Evolutionary conservation across 1,140 invertebrate genomes (phyloP).

Genomic region (Cephus cinctus): DNA sequence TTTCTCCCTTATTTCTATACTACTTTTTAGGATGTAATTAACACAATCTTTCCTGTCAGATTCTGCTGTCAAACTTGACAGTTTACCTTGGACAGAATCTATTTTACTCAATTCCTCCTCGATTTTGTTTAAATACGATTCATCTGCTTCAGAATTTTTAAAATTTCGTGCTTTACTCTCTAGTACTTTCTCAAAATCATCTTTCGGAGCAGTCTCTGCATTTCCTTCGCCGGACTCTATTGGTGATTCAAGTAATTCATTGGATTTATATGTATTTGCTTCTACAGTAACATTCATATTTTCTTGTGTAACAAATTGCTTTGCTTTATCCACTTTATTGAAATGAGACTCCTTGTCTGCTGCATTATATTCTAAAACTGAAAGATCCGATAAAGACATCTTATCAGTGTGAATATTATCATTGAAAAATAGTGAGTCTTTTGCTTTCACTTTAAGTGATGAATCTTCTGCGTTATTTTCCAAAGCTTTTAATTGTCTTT

Average conservation of each 20-base stretch:
- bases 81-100: background rate
- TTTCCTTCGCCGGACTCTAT: background rate
- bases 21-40: no score
- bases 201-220: background rate
- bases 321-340: background rate
- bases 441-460: no score
- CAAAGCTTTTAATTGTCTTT: slow-evolving; percentile 14
- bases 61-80: slow-evolving; percentile 1
- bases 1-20: background rate
- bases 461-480: slow-evolving; percentile 11
- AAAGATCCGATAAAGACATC: no score
- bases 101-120: background rate
- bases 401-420: no score
- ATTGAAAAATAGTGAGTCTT: no score
- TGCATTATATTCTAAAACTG: no score
- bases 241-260: background rate
- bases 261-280: background rate
- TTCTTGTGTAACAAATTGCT: background rate
- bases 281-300: background rate
- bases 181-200: background rate
- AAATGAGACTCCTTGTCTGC: no score
- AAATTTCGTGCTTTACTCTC: background rate
- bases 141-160: no score
- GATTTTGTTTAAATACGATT: no score
- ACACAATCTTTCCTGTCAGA: background rate